Evolutionary conservation across 2,797 vertebrate species (phyloP), one percentile per base, ranked within the genome.

Genomic region (Lophotriccus pileatus): DNA sequence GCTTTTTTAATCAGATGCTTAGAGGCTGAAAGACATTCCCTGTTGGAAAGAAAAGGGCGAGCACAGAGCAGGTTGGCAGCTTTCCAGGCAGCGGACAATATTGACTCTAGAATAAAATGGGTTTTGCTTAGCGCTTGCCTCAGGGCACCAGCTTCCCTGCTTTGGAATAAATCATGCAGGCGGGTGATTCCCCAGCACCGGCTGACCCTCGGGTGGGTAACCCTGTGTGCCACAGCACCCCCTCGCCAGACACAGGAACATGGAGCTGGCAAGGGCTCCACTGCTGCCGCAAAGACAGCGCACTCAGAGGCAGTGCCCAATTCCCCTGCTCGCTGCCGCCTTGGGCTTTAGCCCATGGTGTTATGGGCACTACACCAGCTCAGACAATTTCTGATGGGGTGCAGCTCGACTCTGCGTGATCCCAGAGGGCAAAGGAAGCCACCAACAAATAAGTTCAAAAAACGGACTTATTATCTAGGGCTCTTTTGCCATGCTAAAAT

Each of bases 1-100:
- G 95, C 73, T 85, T 97, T 96, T 91, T 94, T 58, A 90, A 95
- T 95, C 94, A 93, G 87, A 93, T 95, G 95, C 90, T 94, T 39
- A 78, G 92, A 94, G 81, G 83, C 90, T 92, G 73, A 96, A 95
- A 97, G 77, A 93, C 81, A 85, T 96, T 92, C 91, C 89, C 88
- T 83, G 67, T n/a, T 84, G 87, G 81, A 97, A 95, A 93, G 90
- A 86, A 96, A 96, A 97, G 87, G 66, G 94, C 2, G 6, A 94
- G 60, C 5, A 1, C 56, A 73, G 92, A 92, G 34, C 44, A 84
- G 62, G 92, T 80, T 95, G 96, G 94, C 78, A 1, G 60, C 56
- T 58, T 83, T 93, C 88, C 91, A 96, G 75, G 79, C 50, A 66
- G 77, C 32, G 67, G 90, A 75, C 88, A 93, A 94, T 75, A 74